Percentiles rank a stretch among this genome's conserved stretches.
Evolutionary conservation across 2,797 vertebrate genomes (phyloP).

Genomic region (Oreortyx pictus): DNA sequence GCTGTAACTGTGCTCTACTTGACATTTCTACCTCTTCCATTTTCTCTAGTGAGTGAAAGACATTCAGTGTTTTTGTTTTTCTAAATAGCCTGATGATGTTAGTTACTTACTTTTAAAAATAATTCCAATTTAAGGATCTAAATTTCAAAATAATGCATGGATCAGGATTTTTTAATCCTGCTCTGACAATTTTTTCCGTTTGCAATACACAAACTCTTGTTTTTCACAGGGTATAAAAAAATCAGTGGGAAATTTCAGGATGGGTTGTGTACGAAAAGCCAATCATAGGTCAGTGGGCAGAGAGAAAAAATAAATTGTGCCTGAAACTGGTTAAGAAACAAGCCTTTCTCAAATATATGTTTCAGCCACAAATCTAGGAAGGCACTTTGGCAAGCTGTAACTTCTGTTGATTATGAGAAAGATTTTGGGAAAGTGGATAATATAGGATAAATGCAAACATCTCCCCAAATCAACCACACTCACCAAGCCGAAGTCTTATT

Average conservation of each 20-base stretch:
- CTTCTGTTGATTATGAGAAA: neutral
- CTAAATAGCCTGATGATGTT: neutral
- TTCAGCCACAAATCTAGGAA: neutral
- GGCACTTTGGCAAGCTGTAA: neutral
- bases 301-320: fast-evolving
- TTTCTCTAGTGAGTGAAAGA: neutral
- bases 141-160: neutral
- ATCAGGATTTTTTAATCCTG: neutral
- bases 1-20: neutral
- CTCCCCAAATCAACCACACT: neutral
- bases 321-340: neutral
- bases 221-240: neutral
- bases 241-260: neutral
- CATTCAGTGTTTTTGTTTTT: neutral
- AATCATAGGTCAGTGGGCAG: neutral
- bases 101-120: neutral
- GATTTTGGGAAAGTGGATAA: neutral
- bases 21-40: neutral
- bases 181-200: fast-evolving
- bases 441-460: neutral
- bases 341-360: neutral
- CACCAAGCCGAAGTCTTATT: neutral
- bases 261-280: neutral
- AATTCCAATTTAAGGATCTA: neutral
- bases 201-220: neutral